Conservation (phyloP, 37 sponge, comb jelly and placozoan genomes). For the Mnemiopsis leidyi region DNA sequence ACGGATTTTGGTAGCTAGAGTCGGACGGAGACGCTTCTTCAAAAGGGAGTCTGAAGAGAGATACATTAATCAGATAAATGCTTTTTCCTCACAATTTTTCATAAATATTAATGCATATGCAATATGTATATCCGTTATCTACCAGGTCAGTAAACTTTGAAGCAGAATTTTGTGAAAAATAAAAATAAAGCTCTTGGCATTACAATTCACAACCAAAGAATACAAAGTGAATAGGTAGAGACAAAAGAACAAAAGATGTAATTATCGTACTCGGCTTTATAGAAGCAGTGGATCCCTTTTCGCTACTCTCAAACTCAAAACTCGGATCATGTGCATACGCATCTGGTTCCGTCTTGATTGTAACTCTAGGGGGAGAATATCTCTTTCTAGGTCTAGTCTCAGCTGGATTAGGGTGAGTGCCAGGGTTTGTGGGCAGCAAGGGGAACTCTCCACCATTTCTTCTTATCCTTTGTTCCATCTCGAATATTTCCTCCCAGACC, state of each 20-base stretch:
- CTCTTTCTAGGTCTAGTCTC: neutral
- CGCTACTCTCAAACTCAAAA: conserved; percentile 57
- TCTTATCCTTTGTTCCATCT: conserved; percentile 24
- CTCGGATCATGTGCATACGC: conserved; percentile 32
- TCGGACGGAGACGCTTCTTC: conserved; percentile 56
- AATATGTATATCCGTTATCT: no score
- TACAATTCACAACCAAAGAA: no score
- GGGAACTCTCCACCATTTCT: neutral
- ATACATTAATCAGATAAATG: no score
- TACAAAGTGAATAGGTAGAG: no score
- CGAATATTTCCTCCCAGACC: conserved; percentile 53
- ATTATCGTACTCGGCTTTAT: conserved; percentile 11
- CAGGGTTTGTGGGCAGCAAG: neutral
- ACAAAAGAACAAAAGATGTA: no score
- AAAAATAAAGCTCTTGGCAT: no score
- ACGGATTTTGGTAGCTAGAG: conserved; percentile 36
- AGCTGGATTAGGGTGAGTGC: neutral
- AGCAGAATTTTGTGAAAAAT: no score
- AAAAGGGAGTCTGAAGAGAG: conserved; percentile 24
- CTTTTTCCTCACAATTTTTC: no score
- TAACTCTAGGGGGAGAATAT: neutral
- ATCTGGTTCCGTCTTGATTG: conserved; percentile 45
- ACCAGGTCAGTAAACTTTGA: no score
- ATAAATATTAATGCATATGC: no score
- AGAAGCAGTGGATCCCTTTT: neutral